Conservation (phyloP, 1,140 invertebrate genomes). For the Fopius arisanus region DNA sequence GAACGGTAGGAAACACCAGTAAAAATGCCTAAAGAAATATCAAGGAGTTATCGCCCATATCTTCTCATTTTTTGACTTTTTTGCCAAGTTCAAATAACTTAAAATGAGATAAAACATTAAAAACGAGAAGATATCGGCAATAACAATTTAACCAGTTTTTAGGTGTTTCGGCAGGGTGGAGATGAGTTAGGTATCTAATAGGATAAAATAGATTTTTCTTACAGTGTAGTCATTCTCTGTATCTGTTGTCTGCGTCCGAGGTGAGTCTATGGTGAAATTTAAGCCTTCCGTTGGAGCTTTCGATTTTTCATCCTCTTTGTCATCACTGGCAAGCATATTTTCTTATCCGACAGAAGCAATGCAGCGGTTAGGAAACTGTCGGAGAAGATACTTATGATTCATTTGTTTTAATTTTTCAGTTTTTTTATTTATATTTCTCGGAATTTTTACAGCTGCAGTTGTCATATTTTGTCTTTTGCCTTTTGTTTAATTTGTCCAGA, state of each 20-base stretch:
- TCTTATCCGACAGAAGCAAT: background rate
- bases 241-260: background rate
- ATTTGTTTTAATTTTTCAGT: background rate
- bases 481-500: no score
- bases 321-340: slow-evolving; percentile 11
- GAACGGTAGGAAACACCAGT: background rate
- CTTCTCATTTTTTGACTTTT: no score
- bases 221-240: background rate
- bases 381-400: background rate
- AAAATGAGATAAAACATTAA: slow-evolving; percentile 14
- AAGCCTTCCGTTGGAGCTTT: slow-evolving; percentile 4
- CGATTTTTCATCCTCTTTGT: background rate
- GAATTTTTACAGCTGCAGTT: no score
- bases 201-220: no score
- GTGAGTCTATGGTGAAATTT: slow-evolving; percentile 12
- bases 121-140: no score
- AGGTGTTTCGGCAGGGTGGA: no score
- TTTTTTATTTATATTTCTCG: no score
- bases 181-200: no score
- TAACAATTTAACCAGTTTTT: no score
- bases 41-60: no score
- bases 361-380: background rate
- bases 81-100: no score
- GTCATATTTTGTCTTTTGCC: no score
- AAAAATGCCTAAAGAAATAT: background rate